A percentile compares a stretch with the other conserved stretches of the same genome.
Evolutionary conservation across 2,113 vertebrate genomes (phyloP).

Genomic region (Shinisaurus crocodilurus): DNA sequence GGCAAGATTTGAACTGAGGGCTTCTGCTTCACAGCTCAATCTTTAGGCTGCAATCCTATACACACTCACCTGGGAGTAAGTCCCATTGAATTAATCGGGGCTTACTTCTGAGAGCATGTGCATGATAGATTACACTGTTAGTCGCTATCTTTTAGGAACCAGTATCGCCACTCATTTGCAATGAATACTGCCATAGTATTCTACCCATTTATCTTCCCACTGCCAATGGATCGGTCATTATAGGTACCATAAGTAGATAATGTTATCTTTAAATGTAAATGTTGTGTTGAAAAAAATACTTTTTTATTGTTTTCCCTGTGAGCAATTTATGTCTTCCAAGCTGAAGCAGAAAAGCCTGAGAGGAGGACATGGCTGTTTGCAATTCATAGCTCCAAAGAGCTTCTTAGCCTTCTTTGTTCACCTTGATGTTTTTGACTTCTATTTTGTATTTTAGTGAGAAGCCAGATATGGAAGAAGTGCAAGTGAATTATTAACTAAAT

Average conservation of each 20-base stretch:
- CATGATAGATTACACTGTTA: too few relatives aligned
- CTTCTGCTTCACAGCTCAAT: not conserved
- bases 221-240: not conserved
- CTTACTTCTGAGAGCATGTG: too few relatives aligned
- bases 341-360: not conserved
- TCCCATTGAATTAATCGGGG: too few relatives aligned
- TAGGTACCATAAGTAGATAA: not conserved
- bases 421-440: conserved; percentile 22
- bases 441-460: conserved; percentile 33
- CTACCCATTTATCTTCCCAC: not conserved
- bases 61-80: too few relatives aligned
- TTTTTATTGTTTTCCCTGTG: conserved; percentile 4
- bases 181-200: not conserved
- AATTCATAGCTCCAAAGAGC: not conserved
- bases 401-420: conserved; percentile 19
- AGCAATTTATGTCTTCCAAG: conserved; percentile 8
- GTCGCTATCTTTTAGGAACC: not conserved
- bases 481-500: conserved; percentile 21
- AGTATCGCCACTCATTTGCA: not conserved
- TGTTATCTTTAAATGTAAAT: conserved; percentile 29
- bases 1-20: not conserved
- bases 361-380: not conserved
- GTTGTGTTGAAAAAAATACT: not conserved
- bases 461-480: not conserved
- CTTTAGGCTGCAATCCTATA: not conserved